Percentiles rank a stretch among this genome's conserved stretches.
Conservation (phyloP, 2,113 vertebrate genomes). For the Himantopus leucocephalus region DNA sequence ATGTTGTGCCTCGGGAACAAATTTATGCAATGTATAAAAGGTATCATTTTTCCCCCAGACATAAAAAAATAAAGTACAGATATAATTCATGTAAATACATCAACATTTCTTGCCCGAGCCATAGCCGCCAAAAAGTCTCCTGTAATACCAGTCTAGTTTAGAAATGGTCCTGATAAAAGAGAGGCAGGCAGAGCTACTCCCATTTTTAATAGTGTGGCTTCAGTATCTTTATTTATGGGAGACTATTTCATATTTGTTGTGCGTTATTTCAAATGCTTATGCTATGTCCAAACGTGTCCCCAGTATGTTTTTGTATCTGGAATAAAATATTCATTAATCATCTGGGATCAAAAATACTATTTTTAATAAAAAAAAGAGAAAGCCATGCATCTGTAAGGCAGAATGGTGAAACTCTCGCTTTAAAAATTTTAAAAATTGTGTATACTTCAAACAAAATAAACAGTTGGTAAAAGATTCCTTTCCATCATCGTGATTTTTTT, state of each 20-base stretch:
- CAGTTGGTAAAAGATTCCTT: background rate
- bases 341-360: background rate
- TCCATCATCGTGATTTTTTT: background rate
- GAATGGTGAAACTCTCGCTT: background rate
- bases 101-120: background rate
- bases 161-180: background rate
- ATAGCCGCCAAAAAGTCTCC: background rate
- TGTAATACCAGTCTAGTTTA: background rate
- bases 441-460: background rate
- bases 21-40: fast-evolving
- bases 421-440: background rate
- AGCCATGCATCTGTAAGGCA: background rate
- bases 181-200: background rate
- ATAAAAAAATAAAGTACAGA: background rate
- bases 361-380: background rate
- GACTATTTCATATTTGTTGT: background rate
- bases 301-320: background rate
- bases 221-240: background rate
- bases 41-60: background rate
- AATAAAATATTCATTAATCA: background rate
- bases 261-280: background rate
- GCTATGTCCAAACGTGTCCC: background rate
- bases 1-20: background rate
- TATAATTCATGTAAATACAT: background rate
- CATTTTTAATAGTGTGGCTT: background rate